phyloP scores from a whole-genome alignment of 1,140 invertebrate genomes.

The Ladona fulva region DNA sequence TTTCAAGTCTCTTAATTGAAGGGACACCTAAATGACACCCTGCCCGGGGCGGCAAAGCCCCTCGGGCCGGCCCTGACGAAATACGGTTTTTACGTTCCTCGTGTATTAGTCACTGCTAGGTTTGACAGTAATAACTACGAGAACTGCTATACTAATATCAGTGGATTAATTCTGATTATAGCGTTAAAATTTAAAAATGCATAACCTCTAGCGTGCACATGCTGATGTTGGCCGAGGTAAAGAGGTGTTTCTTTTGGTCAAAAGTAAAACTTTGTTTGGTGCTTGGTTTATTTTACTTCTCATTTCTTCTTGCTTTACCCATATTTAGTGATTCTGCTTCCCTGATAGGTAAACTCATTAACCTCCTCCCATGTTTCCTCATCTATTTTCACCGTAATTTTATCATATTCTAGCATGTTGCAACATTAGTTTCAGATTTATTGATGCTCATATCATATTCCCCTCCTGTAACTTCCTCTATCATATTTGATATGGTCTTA shows the following conservation, averaged over 20 bases:
- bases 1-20: too few species aligned
- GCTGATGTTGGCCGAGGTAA: background rate
- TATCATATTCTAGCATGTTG: background rate
- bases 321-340: background rate
- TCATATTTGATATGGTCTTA: background rate
- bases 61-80: too few species aligned
- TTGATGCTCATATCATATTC: background rate
- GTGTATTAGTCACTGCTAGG: too few species aligned
- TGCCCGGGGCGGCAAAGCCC: too few species aligned
- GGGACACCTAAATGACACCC: too few species aligned
- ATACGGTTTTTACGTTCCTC: too few species aligned
- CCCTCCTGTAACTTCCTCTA: background rate
- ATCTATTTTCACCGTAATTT: background rate
- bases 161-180: too few species aligned
- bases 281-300: background rate
- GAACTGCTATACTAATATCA: too few species aligned
- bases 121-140: too few species aligned
- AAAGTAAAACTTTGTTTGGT: background rate
- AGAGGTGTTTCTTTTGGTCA: background rate
- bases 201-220: too few species aligned
- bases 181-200: too few species aligned
- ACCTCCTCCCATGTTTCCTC: background rate
- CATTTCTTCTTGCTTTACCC: background rate
- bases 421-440: background rate
- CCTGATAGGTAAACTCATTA: background rate